Base-by-base conservation (phyloP, 1,140 invertebrate genomes). In the Drosophila guanche region DNA sequence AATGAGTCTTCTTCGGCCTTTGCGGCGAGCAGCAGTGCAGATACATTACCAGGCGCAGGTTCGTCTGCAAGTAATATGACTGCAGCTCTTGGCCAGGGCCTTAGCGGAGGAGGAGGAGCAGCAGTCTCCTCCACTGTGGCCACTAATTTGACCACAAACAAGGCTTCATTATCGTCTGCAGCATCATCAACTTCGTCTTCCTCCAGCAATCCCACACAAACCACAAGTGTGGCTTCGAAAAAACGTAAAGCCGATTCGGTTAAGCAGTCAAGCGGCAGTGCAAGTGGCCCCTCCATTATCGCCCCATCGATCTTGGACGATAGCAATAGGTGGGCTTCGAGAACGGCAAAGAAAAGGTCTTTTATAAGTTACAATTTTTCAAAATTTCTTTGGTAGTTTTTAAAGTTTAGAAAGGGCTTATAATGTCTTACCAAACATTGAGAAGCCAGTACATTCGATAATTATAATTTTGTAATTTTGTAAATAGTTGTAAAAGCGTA, bases 291-390 rank as follows among this genome's bases (percentile, higher is more conserved):
- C 10, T 10, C 33, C 10, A 46, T 70, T n/a, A 16, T 50, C 5
- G 25, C 71, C 3, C 16, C 14, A 8, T 27, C 71, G 5, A 42
- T 29, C 29, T 67, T 81, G 55, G 81, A 85, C 22, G 86, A 90
- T 52, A 88, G 85, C 45, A 91, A 91, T 72, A 91, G 74, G 90
- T 91, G 66, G 66, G 66, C 50, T 40, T 33, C 66, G 66, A 68
- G 66, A 69, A 48, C 47, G 42, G 63, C 50, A 41, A 69, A 69
- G 43, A 68, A 69, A 69, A 69, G 63, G 66, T 69, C 66, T 69
- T 69, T 47, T 69, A 69, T 43, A 67, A 27, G 33, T 12, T 43
- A 29, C 12, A 61, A 68, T 63, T 62, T 48, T 68, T 47, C 41
- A 40, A 46, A 68, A 52, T 42, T 68, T 65, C 14, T 50, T 46